Evolutionary conservation across 1,140 invertebrate genomes (phyloP).

Genomic region (Trissolcus basalis): DNA sequence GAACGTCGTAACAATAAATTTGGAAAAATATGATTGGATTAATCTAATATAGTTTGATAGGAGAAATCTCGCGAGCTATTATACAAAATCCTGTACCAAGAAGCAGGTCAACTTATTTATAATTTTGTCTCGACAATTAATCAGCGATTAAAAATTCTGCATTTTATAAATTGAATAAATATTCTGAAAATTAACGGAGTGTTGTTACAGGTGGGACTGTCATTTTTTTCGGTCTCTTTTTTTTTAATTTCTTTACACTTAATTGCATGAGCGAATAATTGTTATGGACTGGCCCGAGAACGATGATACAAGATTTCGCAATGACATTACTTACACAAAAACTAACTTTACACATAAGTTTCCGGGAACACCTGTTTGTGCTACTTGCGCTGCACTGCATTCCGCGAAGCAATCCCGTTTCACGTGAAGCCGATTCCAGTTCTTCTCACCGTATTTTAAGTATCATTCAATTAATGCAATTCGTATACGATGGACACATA

Average conservation of each 20-base stretch:
- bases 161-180: too few relatives aligned
- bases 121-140: too few relatives aligned
- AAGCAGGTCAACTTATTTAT: too few relatives aligned
- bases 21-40: too few relatives aligned
- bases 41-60: too few relatives aligned
- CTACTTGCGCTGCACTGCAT: conserved; percentile 31
- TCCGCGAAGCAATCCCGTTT: conserved; percentile 29
- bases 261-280: not conserved
- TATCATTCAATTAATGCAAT: conserved; percentile 35
- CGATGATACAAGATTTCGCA: conserved; percentile 16
- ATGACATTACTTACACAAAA: conserved; percentile 13
- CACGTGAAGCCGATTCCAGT: conserved; percentile 31
- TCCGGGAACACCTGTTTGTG: conserved; percentile 47
- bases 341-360: conserved; percentile 43
- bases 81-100: too few relatives aligned
- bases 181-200: too few relatives aligned
- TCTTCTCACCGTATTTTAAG: conserved; percentile 33
- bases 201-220: too few relatives aligned
- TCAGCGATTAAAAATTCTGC: too few relatives aligned
- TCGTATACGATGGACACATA: conserved; percentile 21
- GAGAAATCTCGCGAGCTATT: too few relatives aligned
- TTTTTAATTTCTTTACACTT: not conserved
- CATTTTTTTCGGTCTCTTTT: too few relatives aligned
- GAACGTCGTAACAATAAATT: too few relatives aligned
- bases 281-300: not conserved